Evolutionary conservation across 2,797 vertebrate species (phyloP).

Genomic region (Myotis planiceps): DNA sequence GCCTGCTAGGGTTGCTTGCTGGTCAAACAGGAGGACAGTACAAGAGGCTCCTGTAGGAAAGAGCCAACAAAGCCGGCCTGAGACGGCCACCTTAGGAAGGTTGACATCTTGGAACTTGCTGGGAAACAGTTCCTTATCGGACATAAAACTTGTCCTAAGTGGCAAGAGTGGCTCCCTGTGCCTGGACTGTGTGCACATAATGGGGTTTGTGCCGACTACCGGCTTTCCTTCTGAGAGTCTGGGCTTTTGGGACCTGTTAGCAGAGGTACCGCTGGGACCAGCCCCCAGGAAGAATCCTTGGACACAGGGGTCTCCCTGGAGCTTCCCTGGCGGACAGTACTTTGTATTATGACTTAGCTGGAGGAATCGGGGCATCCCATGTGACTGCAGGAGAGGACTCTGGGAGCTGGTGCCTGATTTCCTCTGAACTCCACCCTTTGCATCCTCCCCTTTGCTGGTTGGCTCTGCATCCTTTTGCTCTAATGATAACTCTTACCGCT

Average conservation of each 20-base stretch:
- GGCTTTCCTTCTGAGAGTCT: background rate
- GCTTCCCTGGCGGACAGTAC: background rate
- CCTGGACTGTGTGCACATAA: background rate
- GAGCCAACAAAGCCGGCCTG: background rate
- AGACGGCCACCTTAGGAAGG: background rate
- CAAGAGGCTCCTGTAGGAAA: background rate
- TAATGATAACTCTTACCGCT: background rate
- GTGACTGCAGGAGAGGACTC: background rate
- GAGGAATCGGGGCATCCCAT: rapidly evolving
- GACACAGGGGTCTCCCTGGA: background rate
- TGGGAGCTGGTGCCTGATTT: background rate
- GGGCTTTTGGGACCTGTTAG: background rate
- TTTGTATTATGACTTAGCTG: background rate
- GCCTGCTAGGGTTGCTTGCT: background rate
- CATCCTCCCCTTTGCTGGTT: background rate
- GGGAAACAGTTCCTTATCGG: background rate
- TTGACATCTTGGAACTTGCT: background rate
- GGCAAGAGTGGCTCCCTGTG: background rate
- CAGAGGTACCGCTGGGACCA: background rate
- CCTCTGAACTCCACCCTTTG: rapidly evolving
- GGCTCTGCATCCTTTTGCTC: background rate
- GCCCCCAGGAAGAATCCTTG: background rate
- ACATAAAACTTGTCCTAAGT: background rate
- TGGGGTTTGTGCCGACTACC: background rate
- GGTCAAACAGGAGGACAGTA: background rate